Base-by-base conservation (phyloP, 2,888 invertebrate genomes). In the Apoderus coryli region DNA sequence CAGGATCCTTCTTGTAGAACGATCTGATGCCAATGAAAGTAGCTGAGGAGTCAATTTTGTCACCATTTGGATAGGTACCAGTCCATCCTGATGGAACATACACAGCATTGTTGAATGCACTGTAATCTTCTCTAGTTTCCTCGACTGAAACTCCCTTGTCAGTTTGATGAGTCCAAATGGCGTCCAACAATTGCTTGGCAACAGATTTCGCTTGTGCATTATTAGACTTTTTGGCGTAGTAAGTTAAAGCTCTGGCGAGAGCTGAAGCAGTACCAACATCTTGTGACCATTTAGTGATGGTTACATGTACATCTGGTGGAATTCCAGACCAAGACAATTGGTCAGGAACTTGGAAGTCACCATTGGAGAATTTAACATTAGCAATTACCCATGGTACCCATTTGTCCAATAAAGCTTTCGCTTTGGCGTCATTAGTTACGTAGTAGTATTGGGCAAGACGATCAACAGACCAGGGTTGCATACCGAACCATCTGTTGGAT, bases 401-500 rank as follows among this genome's bases (percentile, higher is more conserved):
- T 38, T 43, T 43, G 22, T 34, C 33, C 22, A 44, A 26, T 26
- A 42, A 28, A 24, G 25, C n/a, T 33, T 44, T 33, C 14, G 41
- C 43, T 29, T 27, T 42, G 15, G 36, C 19, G 32, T 44, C 41
- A 10, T 42, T 43, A 22, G 39, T 39, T 10, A 40, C 40, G 29
- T 43, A 44, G 29, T 44, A 44, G 19, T 43, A 44, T 34, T 44
- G 44, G 6, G 42, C 44, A 16, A 44, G 31, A 25, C 44, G 37
- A 27, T 44, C 44, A n/a, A 37, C 40, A 10, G 43, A 42, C 44
- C 44, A 43, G 16, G 43, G 35, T 19, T 44, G 45, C 45, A 45
- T 45, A 33, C 45, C 45, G 31, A 31, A 45, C 44, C 45, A 45
- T 38, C 41, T 43, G 41, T 45, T 45, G 22, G 45, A 45, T 31